Evolutionary conservation across 2,888 invertebrate genomes (phyloP), one percentile per base, ranked within the genome.

Genomic region (Ptycholaimellus sp.): DNA sequence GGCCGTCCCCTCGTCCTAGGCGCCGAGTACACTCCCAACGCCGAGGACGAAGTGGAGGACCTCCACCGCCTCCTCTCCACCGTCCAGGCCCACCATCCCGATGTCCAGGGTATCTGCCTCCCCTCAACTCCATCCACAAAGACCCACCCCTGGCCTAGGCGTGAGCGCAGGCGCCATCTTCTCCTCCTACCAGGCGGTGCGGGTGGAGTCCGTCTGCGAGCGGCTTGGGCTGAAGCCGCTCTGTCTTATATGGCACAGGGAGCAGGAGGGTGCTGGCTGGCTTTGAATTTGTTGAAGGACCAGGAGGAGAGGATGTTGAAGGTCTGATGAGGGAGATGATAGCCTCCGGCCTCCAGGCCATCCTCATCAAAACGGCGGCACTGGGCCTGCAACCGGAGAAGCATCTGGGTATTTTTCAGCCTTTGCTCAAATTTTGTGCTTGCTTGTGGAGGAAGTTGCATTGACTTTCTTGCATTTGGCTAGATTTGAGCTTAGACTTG

Each of bases 101-200:
- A 47, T 29, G 42, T 54, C n/a, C 39, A 47, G 46, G 51, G 49
- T 47, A 14, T 13, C 25, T 5, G 22, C n/a, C 5, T 9, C 7
- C 25, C 25, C 7, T 23, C 25, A 35, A 36, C 7, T 37, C 11
- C 23, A 25, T 35, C 19, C 13, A n/a, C n/a, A n/a, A n/a, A n/a
- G n/a, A n/a, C n/a, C n/a, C n/a, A n/a, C n/a, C n/a, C n/a, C n/a
- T n/a, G n/a, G n/a, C n/a, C n/a, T 87, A 57, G 96, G 79, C 38
- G 87, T 99, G 31, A 77, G 90, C 42, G 82, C 81, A 46, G 96
- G 96, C 47, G 96, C 96, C 46, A 90, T 99, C 59, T 68, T 90
- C 50, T 93, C 93, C 41, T 83, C 87, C 65, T 99, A 99, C 68
- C 96, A 99, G 68, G 72, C 90, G 63, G 72, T 83, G 54, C 71